Evolutionary conservation across 2,888 invertebrate genomes (phyloP).

Genomic region (Andrena bucephala): DNA sequence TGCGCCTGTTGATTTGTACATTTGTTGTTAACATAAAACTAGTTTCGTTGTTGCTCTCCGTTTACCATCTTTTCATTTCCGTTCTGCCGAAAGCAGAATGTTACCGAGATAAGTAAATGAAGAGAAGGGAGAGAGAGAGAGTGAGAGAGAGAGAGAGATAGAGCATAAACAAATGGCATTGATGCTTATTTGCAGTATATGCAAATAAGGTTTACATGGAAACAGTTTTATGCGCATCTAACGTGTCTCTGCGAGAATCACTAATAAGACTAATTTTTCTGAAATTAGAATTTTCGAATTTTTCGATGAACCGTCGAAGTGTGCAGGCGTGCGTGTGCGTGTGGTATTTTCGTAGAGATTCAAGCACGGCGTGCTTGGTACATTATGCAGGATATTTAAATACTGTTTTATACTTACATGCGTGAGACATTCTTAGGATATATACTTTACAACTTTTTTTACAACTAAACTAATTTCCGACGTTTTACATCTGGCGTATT

Average conservation of each 20-base stretch:
- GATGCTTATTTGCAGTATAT: slow-evolving; percentile 22
- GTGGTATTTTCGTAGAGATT: slow-evolving; percentile 49
- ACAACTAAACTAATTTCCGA: not conserved
- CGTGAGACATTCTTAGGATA: not conserved
- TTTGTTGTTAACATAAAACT: slow-evolving; percentile 36
- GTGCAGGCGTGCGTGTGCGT: not conserved
- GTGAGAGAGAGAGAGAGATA: slow-evolving; percentile 2
- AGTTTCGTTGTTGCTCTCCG: slow-evolving; percentile 26
- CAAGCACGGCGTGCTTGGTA: slow-evolving; percentile 44
- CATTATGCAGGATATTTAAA: slow-evolving; percentile 58
- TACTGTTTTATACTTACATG: slow-evolving; percentile 9
- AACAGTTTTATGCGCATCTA: slow-evolving; percentile 31
- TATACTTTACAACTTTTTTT: slow-evolving; percentile 2
- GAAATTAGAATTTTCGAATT: slow-evolving; percentile 16
- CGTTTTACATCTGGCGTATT: not conserved
- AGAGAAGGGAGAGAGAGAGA: not conserved
- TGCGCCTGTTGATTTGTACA: slow-evolving; percentile 12
- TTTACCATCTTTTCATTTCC: slow-evolving; percentile 7
- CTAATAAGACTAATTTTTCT: slow-evolving; percentile 35
- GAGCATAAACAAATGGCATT: slow-evolving; percentile 12
- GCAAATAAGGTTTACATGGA: slow-evolving; percentile 21
- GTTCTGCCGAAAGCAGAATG: slow-evolving; percentile 31
- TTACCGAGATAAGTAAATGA: slow-evolving; percentile 17
- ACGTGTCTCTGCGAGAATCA: slow-evolving; percentile 32
- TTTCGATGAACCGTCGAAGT: slow-evolving; percentile 36